Evolutionary conservation across 1,140 invertebrate genomes (phyloP).

Genomic region (Adelges cooleyi): DNA sequence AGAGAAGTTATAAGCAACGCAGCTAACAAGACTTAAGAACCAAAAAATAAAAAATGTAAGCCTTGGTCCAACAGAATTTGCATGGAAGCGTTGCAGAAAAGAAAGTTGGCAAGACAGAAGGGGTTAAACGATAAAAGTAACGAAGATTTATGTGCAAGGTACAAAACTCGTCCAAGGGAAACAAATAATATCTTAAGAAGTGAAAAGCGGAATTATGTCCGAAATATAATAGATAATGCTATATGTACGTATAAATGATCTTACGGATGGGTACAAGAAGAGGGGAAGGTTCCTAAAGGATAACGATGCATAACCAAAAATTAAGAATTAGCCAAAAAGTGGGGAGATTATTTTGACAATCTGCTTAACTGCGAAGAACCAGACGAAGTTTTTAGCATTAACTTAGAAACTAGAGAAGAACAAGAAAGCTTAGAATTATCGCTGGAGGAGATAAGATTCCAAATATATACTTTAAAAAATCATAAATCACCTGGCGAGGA

Average conservation of each 20-base stretch:
- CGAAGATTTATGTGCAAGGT: background rate
- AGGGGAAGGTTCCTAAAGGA: background rate
- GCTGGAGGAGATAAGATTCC: background rate
- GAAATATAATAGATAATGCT: background rate
- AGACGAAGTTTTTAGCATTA: background rate
- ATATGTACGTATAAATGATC: background rate
- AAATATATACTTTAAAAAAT: conserved; percentile 19
- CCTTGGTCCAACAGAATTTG: background rate
- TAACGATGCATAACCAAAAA: background rate
- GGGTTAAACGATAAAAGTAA: background rate
- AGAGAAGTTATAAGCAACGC: background rate
- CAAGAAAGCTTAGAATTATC: background rate
- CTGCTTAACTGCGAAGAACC: background rate
- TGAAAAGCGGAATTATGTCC: background rate
- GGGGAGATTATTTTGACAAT: background rate
- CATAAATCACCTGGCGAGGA: conserved; percentile 19
- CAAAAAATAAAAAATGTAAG: background rate
- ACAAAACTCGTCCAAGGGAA: background rate
- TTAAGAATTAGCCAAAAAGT: background rate
- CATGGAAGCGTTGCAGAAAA: background rate
- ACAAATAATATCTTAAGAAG: background rate
- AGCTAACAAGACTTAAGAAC: background rate
- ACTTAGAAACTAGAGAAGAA: background rate
- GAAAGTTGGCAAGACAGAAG: background rate
- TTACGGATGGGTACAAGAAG: background rate